Evolutionary conservation across 1,140 invertebrate species (phyloP).

Genomic region (Odontomachus brunneus): DNA sequence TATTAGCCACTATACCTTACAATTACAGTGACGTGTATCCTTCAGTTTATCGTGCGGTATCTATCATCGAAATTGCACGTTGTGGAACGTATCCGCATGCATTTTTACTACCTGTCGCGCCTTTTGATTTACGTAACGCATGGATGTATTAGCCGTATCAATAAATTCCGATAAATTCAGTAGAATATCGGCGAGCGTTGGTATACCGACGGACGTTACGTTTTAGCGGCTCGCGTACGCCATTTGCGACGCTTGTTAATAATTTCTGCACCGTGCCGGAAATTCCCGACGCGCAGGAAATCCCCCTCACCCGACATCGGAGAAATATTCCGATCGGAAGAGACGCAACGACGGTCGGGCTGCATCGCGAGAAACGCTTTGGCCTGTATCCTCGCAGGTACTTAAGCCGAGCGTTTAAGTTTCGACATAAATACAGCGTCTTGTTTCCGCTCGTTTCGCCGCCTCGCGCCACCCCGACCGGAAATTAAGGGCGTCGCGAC

Average conservation of each 20-base stretch:
- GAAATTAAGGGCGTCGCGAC: constrained; percentile 43
- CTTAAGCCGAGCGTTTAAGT: constrained; percentile 41
- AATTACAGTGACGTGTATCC: too few relatives aligned
- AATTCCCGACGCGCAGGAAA: constrained; percentile 15
- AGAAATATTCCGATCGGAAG: constrained; percentile 38
- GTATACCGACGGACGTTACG: not conserved
- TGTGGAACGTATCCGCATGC: not conserved
- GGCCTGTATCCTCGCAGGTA: not conserved
- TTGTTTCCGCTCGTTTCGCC: constrained; percentile 39
- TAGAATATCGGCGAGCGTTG: not conserved
- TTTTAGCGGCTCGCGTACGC: not conserved
- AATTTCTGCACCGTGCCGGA: constrained; percentile 9
- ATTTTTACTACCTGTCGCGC: not conserved
- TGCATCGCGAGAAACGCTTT: not conserved
- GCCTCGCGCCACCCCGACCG: not conserved
- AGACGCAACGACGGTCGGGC: not conserved
- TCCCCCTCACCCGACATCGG: not conserved
- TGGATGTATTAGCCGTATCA: constrained; percentile 1
- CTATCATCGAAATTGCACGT: too few relatives aligned
- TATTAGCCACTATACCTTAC: too few relatives aligned
- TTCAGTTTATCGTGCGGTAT: too few relatives aligned
- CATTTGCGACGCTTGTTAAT: constrained; percentile 11
- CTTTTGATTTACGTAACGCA: not conserved
- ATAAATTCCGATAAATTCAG: not conserved
- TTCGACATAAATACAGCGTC: constrained; percentile 49